Conservation (phyloP, 2,888 invertebrate species). For the Noctua comes region DNA sequence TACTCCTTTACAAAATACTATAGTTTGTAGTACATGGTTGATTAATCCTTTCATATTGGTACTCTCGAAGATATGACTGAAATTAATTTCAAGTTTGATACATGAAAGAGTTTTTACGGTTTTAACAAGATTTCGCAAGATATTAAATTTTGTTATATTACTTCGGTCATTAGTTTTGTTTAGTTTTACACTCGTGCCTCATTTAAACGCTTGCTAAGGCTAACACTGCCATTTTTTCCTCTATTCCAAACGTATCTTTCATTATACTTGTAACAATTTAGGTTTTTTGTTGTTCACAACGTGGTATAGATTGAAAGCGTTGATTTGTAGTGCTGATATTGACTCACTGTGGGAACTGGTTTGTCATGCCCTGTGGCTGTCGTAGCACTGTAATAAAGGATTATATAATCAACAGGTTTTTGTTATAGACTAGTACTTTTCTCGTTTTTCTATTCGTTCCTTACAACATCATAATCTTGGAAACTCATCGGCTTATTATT, state of each 20-base stretch:
- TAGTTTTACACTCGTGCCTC: not conserved
- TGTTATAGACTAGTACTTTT: conserved; percentile 28
- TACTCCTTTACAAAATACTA: conserved; percentile 36
- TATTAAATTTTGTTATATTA: conserved; percentile 17
- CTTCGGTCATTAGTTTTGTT: conserved; percentile 15
- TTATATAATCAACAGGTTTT: conserved; percentile 60
- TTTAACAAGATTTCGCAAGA: conserved; percentile 1
- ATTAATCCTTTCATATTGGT: conserved; percentile 18
- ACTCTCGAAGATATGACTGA: conserved; percentile 1
- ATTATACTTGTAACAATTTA: conserved; percentile 42
- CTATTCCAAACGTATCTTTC: conserved; percentile 36
- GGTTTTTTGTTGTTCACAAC: conserved; percentile 46
- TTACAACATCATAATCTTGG: conserved; percentile 7
- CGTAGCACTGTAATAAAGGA: conserved; percentile 39
- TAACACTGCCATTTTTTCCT: conserved; percentile 26
- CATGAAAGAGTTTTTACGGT: not conserved
- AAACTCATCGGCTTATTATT: not conserved
- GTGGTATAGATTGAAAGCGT: conserved; percentile 28
- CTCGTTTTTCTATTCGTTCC: conserved; percentile 21
- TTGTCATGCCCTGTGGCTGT: conserved; percentile 56
- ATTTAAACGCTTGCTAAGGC: conserved; percentile 14
- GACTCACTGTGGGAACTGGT: conserved; percentile 65
- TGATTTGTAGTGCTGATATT: conserved; percentile 58
- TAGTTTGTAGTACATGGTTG: not conserved
- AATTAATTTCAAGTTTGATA: conserved; percentile 23